phyloP scores from a whole-genome alignment of 2,113 vertebrate genomes.

The Brachyhypopomus occidentalis region DNA sequence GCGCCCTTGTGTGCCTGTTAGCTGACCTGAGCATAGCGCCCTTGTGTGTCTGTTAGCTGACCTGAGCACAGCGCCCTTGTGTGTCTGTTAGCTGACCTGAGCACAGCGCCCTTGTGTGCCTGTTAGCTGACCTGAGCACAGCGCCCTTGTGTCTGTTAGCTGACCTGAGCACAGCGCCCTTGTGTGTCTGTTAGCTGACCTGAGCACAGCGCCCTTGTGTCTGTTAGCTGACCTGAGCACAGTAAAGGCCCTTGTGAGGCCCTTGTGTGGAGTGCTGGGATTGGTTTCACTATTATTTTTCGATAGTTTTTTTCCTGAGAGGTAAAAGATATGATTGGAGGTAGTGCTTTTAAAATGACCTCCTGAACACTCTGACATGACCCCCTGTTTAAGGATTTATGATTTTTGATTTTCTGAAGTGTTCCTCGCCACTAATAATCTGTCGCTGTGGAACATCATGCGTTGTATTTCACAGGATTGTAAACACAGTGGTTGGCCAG shows the following conservation, averaged over 20 bases:
- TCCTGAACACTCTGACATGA: background rate
- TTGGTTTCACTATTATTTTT: slow-evolving; percentile 6
- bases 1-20: no score
- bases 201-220: no score
- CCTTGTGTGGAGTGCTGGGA: background rate
- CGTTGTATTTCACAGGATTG: background rate
- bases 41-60: no score
- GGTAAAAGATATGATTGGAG: background rate
- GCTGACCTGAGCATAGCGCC: no score
- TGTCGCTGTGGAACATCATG: background rate
- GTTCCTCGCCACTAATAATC: background rate
- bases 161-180: no score
- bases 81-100: no score
- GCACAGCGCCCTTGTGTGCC: no score
- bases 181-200: no score
- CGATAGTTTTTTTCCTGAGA: background rate
- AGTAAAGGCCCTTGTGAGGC: slow-evolving; percentile 26
- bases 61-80: no score
- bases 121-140: no score
- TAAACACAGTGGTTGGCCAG: background rate
- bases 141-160: no score
- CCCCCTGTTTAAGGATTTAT: background rate
- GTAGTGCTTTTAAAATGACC: slow-evolving; percentile 1
- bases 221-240: no score
- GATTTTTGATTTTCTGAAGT: background rate